Base-by-base conservation (phyloP, 1,140 invertebrate genomes). In the Spodoptera frugiperda region DNA sequence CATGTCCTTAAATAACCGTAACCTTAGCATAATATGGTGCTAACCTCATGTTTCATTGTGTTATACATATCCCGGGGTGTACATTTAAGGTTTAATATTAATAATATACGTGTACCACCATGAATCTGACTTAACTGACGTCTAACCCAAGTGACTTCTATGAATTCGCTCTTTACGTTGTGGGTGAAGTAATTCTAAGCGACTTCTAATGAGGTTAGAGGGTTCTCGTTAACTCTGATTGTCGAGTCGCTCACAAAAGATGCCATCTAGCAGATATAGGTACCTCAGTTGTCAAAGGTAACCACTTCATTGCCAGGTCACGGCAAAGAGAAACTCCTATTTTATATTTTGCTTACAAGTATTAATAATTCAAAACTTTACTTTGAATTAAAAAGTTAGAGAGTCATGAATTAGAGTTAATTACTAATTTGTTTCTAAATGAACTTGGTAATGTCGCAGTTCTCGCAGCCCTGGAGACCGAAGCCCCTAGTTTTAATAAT, bases 361-460 rank as follows among this genome's bases (percentile, higher is more conserved):
- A 67, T 67, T 67, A 46, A 48, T 48, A 68, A 33, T 49, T 30
- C 11, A 53, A 68, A 68, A 68, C 65, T 53, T 49, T 19, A 12
- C 14, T 48, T 67, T 49, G 63, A 49, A 48, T 67, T 67, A 67
- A 67, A 67, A 67, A 67, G 63, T 67, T 67, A 63, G 59, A 44
- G 44, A 19, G 59, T 33, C 9, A 70, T 70, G 49, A 70, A 54
- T 70, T 70, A 70, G 19, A 49, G n/a, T 15, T 63, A 44, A 49
- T 8, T 67, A 21, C 63, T 67, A 44, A 67, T 67, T 67, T 67
- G 67, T 51, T 71, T 71, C n/a, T 44, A 71, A 71, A 71, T 71
- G 55, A 55, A 71, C 33, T 71, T 70, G 48, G 67, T 46, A 71
- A 71, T 71, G 65, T 53, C 53, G 17, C 33, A 55, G 63, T 30